Conservation (phyloP, 2,113 vertebrate genomes). For the Cynoglossus semilaevis region DNA sequence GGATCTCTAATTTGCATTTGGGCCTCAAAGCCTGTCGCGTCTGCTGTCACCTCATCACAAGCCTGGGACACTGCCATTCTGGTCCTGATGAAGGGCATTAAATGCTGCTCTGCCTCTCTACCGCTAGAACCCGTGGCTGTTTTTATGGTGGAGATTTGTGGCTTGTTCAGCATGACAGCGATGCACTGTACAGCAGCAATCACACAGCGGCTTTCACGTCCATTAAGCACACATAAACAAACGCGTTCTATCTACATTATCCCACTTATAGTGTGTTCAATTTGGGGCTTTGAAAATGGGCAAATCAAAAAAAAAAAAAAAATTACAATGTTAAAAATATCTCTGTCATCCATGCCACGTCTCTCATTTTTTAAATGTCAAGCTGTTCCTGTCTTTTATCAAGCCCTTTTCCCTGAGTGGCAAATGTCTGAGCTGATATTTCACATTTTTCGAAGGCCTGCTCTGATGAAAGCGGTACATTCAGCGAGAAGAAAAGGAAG, state of each 20-base stretch:
- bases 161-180: conserved; percentile 34
- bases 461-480: conserved; percentile 60
- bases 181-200: conserved; percentile 12
- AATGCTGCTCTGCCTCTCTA: conserved; percentile 44
- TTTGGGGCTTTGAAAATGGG: conserved; percentile 1
- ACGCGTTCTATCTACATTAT: conserved; percentile 12
- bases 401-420: conserved; percentile 32
- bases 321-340: conserved; percentile 18
- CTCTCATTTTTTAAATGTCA: conserved; percentile 72
- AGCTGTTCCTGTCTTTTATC: conserved; percentile 46
- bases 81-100: conserved; percentile 62
- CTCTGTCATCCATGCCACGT: conserved; percentile 31
- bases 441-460: conserved; percentile 50
- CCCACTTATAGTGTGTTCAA: neutral
- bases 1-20: conserved; percentile 56
- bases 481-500: conserved; percentile 45
- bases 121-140: conserved; percentile 17
- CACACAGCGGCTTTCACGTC: conserved; percentile 35
- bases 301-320: conserved; percentile 13
- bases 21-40: conserved; percentile 54
- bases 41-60: conserved; percentile 49
- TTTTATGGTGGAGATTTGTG: conserved; percentile 31
- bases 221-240: conserved; percentile 45
- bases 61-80: conserved; percentile 30
- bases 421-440: conserved; percentile 58